Evolutionary conservation across 2,113 vertebrate species (phyloP), one percentile per base, ranked within the genome.

Genomic region (Crocuta crocuta): DNA sequence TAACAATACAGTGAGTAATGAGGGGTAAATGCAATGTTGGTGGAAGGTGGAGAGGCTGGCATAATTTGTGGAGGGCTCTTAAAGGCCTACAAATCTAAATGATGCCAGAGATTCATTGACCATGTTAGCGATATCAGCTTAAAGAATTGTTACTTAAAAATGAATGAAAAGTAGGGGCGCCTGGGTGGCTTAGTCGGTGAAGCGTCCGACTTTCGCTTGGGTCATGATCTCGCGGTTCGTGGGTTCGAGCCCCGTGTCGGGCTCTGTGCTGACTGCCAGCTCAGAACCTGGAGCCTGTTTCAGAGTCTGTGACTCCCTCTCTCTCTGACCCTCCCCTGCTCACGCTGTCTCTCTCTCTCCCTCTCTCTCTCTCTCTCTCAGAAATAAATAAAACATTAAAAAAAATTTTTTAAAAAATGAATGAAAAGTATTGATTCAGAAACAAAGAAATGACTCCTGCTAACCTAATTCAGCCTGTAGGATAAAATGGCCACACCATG

Each of bases 401-500:
- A 35, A 35, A 35, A 35, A 35, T 35, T 35, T 35, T 35, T 35
- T 35, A 35, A 83, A 96, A 97, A 97, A 88, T 94, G 87, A 97
- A 98, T 74, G 92, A 95, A 96, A 98, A 97, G 48, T 94, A 92
- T 96, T 10, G 78, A 96, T 89, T 97, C 26, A 17, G 21, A 94
- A 87, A 97, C 93, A 48, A 95, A 79, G 95, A 94, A 81, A 95
- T 88, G 92, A 83, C 39, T 79, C 73, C 61, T 31, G 68, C 43
- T 97, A 96, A 95, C 43, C n/a, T 65, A 91, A 86, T 43, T 78
- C 87, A 97, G 70, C 21, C 48, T 5, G 13, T 66, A 19, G 74
- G 68, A 80, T 53, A 93, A 95, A 97, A 98, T 24, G 48, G 73
- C 83, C 74, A 95, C 50, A 33, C 50, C 53, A 13, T 2, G 39